Evolutionary conservation across 2,888 invertebrate genomes (phyloP), one percentile per base, ranked within the genome.

Genomic region (Xanthorhoe spadicearia): DNA sequence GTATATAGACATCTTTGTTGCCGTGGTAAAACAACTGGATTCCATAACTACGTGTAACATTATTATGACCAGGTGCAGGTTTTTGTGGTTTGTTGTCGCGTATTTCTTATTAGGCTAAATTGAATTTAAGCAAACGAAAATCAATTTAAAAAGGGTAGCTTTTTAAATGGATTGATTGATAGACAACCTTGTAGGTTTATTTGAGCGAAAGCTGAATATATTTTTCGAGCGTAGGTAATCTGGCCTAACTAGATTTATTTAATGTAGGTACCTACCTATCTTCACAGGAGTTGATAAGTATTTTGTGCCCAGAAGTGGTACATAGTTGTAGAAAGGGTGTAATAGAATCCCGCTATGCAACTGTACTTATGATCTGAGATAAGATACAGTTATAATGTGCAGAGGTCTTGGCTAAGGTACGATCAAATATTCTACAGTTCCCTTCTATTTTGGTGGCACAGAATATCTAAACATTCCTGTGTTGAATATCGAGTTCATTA

Each of bases 301-400:
- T 13, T 43, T 43, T 43, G 38, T 13, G 38, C 38, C 38, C 13
- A 43, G 38, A 13, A 13, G 13, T 43, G 13, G 38, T 6, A 46
- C 46, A 2, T 48, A 57, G 49, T 19, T 35, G 13, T 49, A 19
- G 32, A 48, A 61, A 54, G 60, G 63, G 32, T 52, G 57, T 15
- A 49, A 49, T 64, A 35, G 32, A 58, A 57, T 56, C 63, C 64
- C 53, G 58, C 64, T 46, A 64, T 35, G 53, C 35, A 64, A 64
- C 58, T 64, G 64, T 57, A 62, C 32, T 51, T 62, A 49, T 56
- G 51, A 50, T 43, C 50, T 17, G 32, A 61, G 35, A 28, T 61
- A 49, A 18, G 49, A 53, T 52, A 58, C 52, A 58, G 63, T 63
- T 63, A 57, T 49, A 53, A 58, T 54, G 53, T 32, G 19, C 4